Base-by-base conservation (phyloP, 2,113 vertebrate species). In the Carassius auratus region DNA sequence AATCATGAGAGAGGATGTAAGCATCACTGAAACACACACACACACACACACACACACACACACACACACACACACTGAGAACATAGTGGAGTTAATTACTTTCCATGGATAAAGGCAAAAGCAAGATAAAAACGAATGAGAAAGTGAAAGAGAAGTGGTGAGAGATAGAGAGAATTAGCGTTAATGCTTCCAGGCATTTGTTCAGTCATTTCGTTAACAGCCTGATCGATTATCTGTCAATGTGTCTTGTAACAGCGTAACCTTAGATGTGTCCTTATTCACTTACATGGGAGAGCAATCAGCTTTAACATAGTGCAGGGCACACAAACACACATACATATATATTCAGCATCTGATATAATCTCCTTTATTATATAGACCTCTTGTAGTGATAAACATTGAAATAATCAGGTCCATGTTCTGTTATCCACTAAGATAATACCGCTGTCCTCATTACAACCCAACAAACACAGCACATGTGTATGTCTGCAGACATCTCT, bases 181-280 rank as follows among this genome's bases (percentile, higher is more conserved):
- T 76, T 76, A 87, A 84, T 89, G 90, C 90, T 91, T 90, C 85
- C 76, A 87, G 84, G 52, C 21, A 61, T 61, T 73, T 17, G 55
- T 73, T 42, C 33, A 7, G 3, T 85, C 30, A 45, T 14, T 80
- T 85, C 80, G 66, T 61, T 59, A 45, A 71, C 50, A 30, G 64
- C 36, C 45, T 52, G 61, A 85, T 85, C 75, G 50, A 68, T 73
- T 19, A 38, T 52, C 10, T 45, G 48, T 79, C 64, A 71, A 36
- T 66, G 33, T 85, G 64, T 71, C 66, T 79, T 61, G 52, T 71
- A 71, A 80, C 13, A 10, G 84, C 17, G 48, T 80, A 55, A 61
- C 76, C 64, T 73, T 57, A 59, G 26, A 62, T 19, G 6, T 77
- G 26, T 52, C 59, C 55, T 26, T 48, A 14, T 62, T 84, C 10